Evolutionary conservation across 2,888 invertebrate species (phyloP), one percentile per base, ranked within the genome.

Genomic region (Erynnis tages): DNA sequence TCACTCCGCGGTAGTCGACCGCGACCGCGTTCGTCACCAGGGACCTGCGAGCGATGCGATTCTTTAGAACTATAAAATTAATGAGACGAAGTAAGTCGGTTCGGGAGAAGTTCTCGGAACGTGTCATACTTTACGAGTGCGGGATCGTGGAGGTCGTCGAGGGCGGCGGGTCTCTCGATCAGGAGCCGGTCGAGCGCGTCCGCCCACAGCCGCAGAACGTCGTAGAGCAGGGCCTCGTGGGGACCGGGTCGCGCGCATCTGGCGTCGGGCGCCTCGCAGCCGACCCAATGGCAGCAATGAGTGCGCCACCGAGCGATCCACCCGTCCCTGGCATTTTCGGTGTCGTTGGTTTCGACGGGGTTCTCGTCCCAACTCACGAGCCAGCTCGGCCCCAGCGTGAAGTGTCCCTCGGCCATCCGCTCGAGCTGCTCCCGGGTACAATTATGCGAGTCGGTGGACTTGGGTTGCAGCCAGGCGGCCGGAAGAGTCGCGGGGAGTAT

Each of bases 401-500:
- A 8, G n/a, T 41, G 34, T 19, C 19, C 45, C 1, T 27, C 40
- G 7, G 35, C 25, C 25, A 34, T 25, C 5, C 32, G 71, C 4
- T 50, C 62, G 10, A 77, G 66, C 56, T 71, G 60, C 3, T 53
- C 58, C 2, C 54, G 55, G 7, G 66, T 94, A 78, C 35, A 91
- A 79, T 38, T 92, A 86, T 53, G 95, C 75, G 5, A 90, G 74
- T 95, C 95, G 44, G 82, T 82, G 0, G 93, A 93, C 40, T 73
- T 76, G 6, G 78, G 68, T 0, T 90, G 91, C 48, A 94, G 82
- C 95, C 95, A 95, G 57, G 91, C 79, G 1, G 85, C 73, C 4
- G 91, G 88, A 13, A 94, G 85, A 93, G 95, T 94, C 25, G 91
- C 90, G 0, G 97, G 96, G 52, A 97, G 85, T 71, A 97, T 95